Base-by-base conservation (phyloP, 2,113 vertebrate species). In the Protomyctophum bolini region DNA sequence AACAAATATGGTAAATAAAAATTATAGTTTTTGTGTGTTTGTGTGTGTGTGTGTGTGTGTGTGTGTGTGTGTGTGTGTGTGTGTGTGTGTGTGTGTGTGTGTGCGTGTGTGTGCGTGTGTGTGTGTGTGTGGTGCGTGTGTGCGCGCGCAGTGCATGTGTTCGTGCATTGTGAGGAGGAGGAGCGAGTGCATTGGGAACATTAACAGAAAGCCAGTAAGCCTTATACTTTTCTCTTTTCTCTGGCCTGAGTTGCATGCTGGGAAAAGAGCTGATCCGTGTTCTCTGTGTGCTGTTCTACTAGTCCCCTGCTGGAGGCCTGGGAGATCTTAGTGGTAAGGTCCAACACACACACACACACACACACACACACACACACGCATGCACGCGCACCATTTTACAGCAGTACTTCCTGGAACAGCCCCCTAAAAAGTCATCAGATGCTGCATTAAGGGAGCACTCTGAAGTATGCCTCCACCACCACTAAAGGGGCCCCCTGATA, bases 371-470 rank as follows among this genome's bases (percentile, higher is more conserved):
- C 33, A 33, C 33, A 33, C 33, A 33, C 33, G 4, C 33, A 33
- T 4, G 33, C 33, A 33, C 33, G 33, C 86, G 84, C 84, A 88
- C 74, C 91, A 88, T 90, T 90, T 91, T 89, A 91, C 89, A 91
- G 85, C 88, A 81, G 66, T 77, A 83, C 87, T 93, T 92, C 91
- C 91, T 90, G 90, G 87, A 92, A 91, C 84, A 83, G 86, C 84
- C 91, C 86, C 89, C 86, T 82, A 79, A 86, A 84, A 79, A 91
- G 89, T 88, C 88, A 90, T 93, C 89, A 92, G 91, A 91, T 77
- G 85, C 90, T 91, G 89, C 88, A 91, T 94, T 92, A 93, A 91
- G 88, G 89, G 89, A 91, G 91, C 2, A 66, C 91, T 90, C 90
- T 89, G 84, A 93, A 90, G 87, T 83, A 77, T 88, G 91, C 84